A percentile compares a stretch with the other conserved stretches of the same genome.
Evolutionary conservation across 2,113 vertebrate genomes (phyloP).

Genomic region (Cottus gobio): DNA sequence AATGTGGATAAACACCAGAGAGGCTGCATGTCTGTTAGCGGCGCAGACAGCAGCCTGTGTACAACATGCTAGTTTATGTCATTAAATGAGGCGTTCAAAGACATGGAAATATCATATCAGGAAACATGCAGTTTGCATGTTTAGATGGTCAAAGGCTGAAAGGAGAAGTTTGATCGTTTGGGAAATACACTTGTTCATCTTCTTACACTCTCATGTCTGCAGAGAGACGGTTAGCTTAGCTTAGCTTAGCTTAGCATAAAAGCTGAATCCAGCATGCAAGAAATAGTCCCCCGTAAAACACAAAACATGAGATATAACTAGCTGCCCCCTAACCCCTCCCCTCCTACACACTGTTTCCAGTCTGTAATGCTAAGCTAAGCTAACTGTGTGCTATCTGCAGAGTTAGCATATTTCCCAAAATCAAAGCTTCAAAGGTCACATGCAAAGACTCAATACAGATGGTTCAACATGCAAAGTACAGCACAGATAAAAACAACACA

Average conservation of each 20-base stretch:
- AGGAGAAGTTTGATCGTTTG: not conserved
- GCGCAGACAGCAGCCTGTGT: not conserved
- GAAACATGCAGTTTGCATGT: not conserved
- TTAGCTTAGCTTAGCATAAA: slow-evolving; percentile 7
- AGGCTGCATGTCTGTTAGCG: not conserved
- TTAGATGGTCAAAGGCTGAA: not conserved
- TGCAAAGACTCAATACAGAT: slow-evolving; percentile 36
- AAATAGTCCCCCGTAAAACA: not conserved
- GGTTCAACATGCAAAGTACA: slow-evolving; percentile 51
- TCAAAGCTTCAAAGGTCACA: slow-evolving; percentile 25
- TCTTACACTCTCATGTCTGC: not conserved
- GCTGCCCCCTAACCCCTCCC: too few species aligned
- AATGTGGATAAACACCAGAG: not conserved
- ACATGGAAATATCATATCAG: not conserved
- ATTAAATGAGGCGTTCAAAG: not conserved
- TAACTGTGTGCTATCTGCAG: not conserved
- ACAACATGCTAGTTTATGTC: not conserved
- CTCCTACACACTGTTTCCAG: not conserved
- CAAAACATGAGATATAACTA: too few species aligned
- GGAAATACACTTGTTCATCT: not conserved
- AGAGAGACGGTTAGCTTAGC: not conserved
- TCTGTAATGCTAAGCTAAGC: not conserved
- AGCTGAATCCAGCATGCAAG: not conserved
- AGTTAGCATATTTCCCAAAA: not conserved
- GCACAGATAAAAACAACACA: slow-evolving; percentile 34